Percentiles rank a stretch among this genome's conserved stretches.
Evolutionary conservation across 30 jellyfish, hydroid and myxozoan species (phyloP).

Genomic region (Phacellophora camtschatica): DNA sequence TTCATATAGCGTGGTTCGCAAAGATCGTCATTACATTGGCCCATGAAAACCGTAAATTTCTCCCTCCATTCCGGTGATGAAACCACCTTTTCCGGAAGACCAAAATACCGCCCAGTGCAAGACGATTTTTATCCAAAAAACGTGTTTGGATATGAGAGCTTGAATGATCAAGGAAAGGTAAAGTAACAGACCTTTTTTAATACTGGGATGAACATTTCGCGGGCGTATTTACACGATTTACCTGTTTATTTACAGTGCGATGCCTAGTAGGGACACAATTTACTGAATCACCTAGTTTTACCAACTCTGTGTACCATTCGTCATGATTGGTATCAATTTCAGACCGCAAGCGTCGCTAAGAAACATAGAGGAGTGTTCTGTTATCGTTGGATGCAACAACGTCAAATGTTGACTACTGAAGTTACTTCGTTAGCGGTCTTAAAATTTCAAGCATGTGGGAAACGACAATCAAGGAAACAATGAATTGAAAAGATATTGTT

Average conservation of each 20-base stretch:
- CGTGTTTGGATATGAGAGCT: too few relatives aligned
- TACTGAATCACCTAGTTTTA: neutral
- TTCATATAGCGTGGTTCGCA: neutral
- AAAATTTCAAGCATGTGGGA: too few relatives aligned
- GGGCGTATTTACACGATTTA: neutral
- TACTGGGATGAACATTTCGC: too few relatives aligned
- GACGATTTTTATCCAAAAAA: too few relatives aligned
- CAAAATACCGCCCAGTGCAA: too few relatives aligned
- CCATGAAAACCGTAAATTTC: neutral
- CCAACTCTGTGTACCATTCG: neutral
- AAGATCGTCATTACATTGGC: neutral
- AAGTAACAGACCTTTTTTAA: too few relatives aligned
- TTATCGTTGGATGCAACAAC: neutral
- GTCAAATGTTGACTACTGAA: too few relatives aligned
- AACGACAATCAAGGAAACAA: too few relatives aligned
- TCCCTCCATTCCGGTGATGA: too few relatives aligned
- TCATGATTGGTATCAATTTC: neutral
- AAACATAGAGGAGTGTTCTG: neutral
- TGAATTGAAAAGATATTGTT: neutral
- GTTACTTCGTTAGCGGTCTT: too few relatives aligned
- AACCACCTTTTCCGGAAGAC: too few relatives aligned
- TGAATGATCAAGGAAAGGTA: too few relatives aligned
- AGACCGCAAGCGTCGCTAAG: neutral
- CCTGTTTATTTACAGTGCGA: neutral
- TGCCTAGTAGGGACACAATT: neutral